Evolutionary conservation across 2,888 invertebrate species (phyloP).

Genomic region (Ichneumoninae sp.): DNA sequence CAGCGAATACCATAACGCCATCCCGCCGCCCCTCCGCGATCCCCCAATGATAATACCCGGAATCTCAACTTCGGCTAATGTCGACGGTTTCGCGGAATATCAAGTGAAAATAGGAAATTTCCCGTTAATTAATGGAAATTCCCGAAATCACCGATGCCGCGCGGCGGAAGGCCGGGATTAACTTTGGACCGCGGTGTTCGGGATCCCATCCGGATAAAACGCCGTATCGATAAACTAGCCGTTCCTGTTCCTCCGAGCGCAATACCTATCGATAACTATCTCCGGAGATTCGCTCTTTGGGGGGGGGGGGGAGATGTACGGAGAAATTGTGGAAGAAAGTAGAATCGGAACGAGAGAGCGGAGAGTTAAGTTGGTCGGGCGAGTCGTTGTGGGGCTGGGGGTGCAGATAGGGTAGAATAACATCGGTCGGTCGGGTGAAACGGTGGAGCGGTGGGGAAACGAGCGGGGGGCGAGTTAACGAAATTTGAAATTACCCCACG

Average conservation of each 20-base stretch:
- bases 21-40: neutral
- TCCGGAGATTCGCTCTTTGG: neutral
- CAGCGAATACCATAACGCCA: conserved; percentile 6
- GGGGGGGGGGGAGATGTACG: neutral
- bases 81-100: neutral
- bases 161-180: neutral
- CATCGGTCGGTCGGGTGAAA: conserved; percentile 34
- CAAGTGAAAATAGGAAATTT: neutral
- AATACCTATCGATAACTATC: neutral
- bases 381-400: conserved; percentile 3
- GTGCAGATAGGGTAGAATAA: conserved; percentile 38
- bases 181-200: neutral
- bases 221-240: neutral
- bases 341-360: conserved; percentile 17
- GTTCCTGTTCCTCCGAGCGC: neutral
- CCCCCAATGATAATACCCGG: neutral
- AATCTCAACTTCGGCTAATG: neutral
- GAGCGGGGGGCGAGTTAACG: conserved; percentile 51
- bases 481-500: conserved; percentile 67
- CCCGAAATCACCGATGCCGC: neutral
- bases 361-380: conserved; percentile 10
- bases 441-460: neutral
- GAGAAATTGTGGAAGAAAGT: conserved; percentile 40
- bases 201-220: neutral
- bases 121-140: neutral